Evolutionary conservation across 2,888 invertebrate genomes (phyloP).

Genomic region (Hyalella azteca): DNA sequence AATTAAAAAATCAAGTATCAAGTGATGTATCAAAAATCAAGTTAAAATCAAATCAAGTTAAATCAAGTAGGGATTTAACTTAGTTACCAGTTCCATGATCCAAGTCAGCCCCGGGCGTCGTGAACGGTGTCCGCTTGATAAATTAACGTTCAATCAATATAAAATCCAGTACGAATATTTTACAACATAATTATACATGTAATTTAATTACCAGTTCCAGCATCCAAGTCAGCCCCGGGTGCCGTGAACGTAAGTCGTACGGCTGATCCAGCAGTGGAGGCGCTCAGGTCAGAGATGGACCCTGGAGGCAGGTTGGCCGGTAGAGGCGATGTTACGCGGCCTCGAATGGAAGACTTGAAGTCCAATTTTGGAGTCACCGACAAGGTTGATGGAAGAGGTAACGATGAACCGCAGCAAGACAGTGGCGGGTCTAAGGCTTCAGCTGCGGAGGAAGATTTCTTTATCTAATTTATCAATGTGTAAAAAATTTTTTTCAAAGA

Average conservation of each 20-base stretch:
- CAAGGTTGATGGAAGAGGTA: not conserved
- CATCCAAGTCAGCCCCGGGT: conserved; percentile 28
- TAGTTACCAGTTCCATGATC: no score
- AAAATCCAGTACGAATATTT: no score
- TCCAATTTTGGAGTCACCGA: not conserved
- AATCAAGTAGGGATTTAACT: no score
- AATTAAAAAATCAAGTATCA: no score
- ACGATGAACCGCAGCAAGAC: conserved; percentile 24
- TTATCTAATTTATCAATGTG: no score
- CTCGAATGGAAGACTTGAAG: not conserved
- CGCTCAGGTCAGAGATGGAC: not conserved
- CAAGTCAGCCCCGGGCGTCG: no score
- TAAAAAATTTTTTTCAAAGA: no score
- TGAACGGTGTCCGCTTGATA: no score
- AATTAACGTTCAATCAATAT: no score
- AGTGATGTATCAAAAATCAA: no score
- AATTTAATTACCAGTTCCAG: conserved; percentile 40
- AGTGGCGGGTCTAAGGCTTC: not conserved
- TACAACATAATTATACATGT: no score
- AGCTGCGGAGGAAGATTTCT: not conserved
- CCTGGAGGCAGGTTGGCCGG: conserved; percentile 11
- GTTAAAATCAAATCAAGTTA: no score
- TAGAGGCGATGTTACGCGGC: not conserved
- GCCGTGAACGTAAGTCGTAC: conserved; percentile 22
- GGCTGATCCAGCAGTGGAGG: not conserved